Evolutionary conservation across 2,888 invertebrate species (phyloP), one percentile per base, ranked within the genome.

Genomic region (Trissoscelio sp.): DNA sequence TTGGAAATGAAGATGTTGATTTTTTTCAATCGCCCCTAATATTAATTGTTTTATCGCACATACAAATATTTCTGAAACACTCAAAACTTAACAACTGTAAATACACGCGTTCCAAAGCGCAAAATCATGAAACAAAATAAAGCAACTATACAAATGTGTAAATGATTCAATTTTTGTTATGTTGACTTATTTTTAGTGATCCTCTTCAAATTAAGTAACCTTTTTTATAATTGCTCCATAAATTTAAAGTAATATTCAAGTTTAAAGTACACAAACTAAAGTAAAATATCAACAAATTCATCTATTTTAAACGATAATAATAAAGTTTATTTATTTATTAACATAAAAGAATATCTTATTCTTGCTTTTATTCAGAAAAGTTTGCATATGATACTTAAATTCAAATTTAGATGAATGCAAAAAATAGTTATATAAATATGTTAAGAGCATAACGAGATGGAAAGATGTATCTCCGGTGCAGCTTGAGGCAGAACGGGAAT

Each of bases 61-160:
- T 67, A 79, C 37, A 79, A 79, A 72, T 79, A 77, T 80, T 85
- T 82, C 82, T 58, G 67, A 82, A 72, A 82, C 82, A 81, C 79
- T 79, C 80, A 79, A 83, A 80, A 73, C 67, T 81, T 79, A 82
- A 84, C 57, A 75, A 84, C 70, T 85, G 86, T 84, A 84, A 81
- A 84, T 84, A 84, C 82, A 83, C 83, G 75, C 83, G 80, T 74
- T 64, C 12, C 39, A 51, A 75, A 34, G 57, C 83, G 79, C 79
- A 69, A 81, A 81, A 75, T n/a, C 48, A 39, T 53, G 75, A 73
- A 74, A 72, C 84, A 85, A 85, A 88, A 86, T 88, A 89, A 88
- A 89, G 85, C 83, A 86, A 88, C 87, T 86, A 88, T 86, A 86
- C 83, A 87, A 85, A 87, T 87, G 84, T 79, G 60, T 53, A 60